Conservation (phyloP, 1,140 invertebrate species). For the Hylaeus volcanicus region DNA sequence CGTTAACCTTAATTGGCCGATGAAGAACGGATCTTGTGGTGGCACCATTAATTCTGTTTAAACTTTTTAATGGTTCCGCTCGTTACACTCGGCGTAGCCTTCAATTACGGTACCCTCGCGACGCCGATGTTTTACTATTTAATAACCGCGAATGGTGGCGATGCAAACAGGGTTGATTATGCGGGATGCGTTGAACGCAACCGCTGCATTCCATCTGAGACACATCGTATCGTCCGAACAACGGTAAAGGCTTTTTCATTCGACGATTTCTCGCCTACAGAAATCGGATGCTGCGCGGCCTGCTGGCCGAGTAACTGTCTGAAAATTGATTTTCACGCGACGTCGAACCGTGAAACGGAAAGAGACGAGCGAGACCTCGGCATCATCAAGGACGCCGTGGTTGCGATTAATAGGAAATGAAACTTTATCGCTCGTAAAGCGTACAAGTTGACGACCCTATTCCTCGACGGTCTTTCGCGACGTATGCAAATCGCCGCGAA, state of each 20-base stretch:
- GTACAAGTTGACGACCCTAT: background rate
- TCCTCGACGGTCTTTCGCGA: too few species aligned
- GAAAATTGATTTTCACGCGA: background rate
- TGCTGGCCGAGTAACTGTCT: background rate
- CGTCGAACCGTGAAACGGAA: background rate
- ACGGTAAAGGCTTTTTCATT: constrained; percentile 21
- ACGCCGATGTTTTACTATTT: constrained; percentile 14
- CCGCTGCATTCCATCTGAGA: constrained; percentile 7
- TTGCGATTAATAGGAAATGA: constrained; percentile 10
- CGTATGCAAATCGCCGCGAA: background rate
- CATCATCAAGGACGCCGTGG: background rate
- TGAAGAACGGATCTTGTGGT: constrained; percentile 8
- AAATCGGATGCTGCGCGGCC: background rate
- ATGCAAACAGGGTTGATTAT: constrained; percentile 25
- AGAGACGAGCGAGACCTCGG: background rate
- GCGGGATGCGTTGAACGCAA: background rate
- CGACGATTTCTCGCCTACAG: constrained; percentile 9
- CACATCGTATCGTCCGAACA: constrained; percentile 1
- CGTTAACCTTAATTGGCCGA: constrained; percentile 28
- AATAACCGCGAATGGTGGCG: background rate
- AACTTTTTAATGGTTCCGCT: constrained; percentile 40
- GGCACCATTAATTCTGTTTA: constrained; percentile 30
- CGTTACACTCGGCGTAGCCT: constrained; percentile 5
- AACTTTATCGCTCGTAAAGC: constrained; percentile 9
- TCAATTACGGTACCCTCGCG: constrained; percentile 25